These are phyloP conservation scores for Melanotaenia nigrans DNA, from an alignment of 2,797 vertebrate species.

Conservation along the genomic window DNA sequence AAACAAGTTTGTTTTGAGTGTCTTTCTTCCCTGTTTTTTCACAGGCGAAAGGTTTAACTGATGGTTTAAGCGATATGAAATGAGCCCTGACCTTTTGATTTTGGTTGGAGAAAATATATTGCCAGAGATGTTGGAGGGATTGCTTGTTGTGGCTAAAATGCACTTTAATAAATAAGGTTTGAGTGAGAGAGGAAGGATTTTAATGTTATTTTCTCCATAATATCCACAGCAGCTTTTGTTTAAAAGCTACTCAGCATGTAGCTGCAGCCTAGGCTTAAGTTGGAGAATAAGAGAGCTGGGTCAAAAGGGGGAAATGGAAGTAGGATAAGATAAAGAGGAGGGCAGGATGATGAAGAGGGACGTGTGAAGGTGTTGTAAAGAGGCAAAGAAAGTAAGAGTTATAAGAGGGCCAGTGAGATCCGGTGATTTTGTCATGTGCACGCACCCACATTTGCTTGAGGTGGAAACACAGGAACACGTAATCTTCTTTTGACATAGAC, in stretches of 20 bases:
- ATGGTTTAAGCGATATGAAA: slow-evolving; percentile 19
- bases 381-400: slow-evolving; percentile 24
- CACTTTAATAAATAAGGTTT: slow-evolving; percentile 12
- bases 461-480: slow-evolving; percentile 59
- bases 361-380: slow-evolving; percentile 57
- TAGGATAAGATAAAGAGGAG: slow-evolving; percentile 43
- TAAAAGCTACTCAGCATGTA: slow-evolving; percentile 50
- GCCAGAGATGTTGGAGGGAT: slow-evolving; percentile 8
- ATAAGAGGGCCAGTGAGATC: slow-evolving; percentile 33
- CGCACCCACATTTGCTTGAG: slow-evolving; percentile 37
- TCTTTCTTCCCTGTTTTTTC: slow-evolving; percentile 25
- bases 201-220: slow-evolving; percentile 36
- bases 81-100: not conserved
- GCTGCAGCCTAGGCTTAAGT: slow-evolving; percentile 56
- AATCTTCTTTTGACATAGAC: slow-evolving; percentile 56
- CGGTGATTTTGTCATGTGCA: slow-evolving; percentile 5
- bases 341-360: slow-evolving; percentile 52
- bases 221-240: slow-evolving; percentile 58
- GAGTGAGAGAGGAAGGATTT: slow-evolving; percentile 31
- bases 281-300: slow-evolving; percentile 46
- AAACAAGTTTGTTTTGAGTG: slow-evolving; percentile 14
- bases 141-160: slow-evolving; percentile 30
- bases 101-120: not conserved
- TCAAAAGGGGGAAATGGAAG: slow-evolving; percentile 55
- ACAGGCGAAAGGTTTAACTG: slow-evolving; percentile 20